Percentiles rank a stretch among this genome's conserved stretches.
Conservation (phyloP, 2,797 vertebrate genomes). For the Myotis findleyi region DNA sequence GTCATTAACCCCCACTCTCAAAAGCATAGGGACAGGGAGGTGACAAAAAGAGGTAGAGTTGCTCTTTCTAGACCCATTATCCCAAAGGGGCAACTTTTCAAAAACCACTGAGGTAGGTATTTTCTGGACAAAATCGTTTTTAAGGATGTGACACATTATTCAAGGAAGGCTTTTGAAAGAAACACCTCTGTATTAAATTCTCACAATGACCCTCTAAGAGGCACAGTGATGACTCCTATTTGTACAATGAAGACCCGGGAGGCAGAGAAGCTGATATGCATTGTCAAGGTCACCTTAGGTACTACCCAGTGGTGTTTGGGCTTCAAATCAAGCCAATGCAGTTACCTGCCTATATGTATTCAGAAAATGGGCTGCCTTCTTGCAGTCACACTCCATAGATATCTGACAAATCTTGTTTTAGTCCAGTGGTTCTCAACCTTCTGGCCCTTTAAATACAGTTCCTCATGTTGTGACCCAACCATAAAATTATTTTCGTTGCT, state of each 20-base stretch:
- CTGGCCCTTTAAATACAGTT: too few relatives aligned
- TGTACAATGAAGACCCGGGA: neutral
- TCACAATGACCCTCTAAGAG: neutral
- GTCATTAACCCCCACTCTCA: neutral
- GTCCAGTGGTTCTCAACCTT: too few relatives aligned
- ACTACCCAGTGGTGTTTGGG: neutral
- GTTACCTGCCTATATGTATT: too few relatives aligned
- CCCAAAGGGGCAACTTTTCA: neutral
- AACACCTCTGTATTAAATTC: neutral
- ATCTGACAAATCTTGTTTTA: neutral
- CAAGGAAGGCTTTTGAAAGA: neutral
- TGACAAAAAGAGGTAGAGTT: neutral
- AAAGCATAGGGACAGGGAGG: neutral
- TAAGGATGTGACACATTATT: neutral
- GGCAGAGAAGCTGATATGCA: neutral
- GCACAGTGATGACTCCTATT: neutral
- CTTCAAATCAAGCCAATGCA: neutral
- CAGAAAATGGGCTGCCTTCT: fast-evolving
- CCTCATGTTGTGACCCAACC: too few relatives aligned
- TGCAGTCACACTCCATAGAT: neutral
- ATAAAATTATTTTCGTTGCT: too few relatives aligned
- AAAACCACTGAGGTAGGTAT: neutral
- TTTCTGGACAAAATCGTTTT: neutral
- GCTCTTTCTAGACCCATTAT: neutral
- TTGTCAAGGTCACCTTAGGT: neutral